Conservation (phyloP, 2,113 vertebrate genomes). For the Brachyhypopomus occidentalis region DNA sequence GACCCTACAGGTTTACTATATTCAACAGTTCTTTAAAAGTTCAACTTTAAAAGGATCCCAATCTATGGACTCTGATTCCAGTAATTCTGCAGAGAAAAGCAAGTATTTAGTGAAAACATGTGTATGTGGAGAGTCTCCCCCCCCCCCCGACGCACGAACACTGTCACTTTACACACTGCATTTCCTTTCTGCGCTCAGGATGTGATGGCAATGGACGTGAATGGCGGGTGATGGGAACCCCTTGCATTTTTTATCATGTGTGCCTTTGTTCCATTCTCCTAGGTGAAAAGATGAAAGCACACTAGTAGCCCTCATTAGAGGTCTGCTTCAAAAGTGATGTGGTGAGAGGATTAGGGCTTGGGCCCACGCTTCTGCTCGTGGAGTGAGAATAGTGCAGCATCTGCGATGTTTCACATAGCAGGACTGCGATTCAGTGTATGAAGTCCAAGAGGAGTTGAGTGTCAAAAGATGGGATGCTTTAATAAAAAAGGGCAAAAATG, state of each 20-base stretch:
- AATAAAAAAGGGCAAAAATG: too few relatives aligned
- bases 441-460: too few relatives aligned
- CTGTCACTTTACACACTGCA: background rate
- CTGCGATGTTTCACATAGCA: background rate
- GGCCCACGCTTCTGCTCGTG: background rate
- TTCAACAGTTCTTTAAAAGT: background rate
- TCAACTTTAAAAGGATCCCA: background rate
- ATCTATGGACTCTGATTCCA: background rate
- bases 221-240: background rate
- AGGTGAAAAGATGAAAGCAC: conserved; percentile 10
- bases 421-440: too few relatives aligned
- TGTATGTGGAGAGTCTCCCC: background rate
- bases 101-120: background rate
- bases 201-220: background rate
- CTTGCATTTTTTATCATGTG: conserved; percentile 13
- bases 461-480: too few relatives aligned
- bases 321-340: background rate
- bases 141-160: background rate
- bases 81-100: background rate
- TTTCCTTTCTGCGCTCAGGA: background rate
- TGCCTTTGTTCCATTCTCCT: background rate
- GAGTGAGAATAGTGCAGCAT: background rate
- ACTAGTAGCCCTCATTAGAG: conserved; percentile 2
- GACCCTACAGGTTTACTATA: too few relatives aligned
- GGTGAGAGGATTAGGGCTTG: background rate